Base-by-base conservation (phyloP, 2,113 vertebrate species). In the Tylochromis polylepis region DNA sequence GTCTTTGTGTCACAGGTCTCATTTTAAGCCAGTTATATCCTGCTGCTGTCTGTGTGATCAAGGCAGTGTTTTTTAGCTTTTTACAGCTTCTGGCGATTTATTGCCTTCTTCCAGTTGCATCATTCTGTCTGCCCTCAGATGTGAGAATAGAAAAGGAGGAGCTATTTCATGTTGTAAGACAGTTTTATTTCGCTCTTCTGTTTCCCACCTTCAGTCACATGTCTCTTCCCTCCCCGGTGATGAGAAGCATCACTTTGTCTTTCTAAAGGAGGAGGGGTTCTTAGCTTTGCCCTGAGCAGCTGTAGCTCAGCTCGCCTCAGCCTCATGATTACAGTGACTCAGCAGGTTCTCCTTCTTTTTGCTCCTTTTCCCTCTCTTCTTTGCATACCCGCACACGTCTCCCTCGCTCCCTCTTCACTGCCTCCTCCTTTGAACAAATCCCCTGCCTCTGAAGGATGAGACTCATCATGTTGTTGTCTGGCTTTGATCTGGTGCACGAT, bases 301-400 rank as follows among this genome's bases (percentile, higher is more conserved):
- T 56, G 85, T 75, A 58, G 87, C 91, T 88, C 86, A 62, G 89
- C 77, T n/a, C 14, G 58, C 82, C 88, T 83, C 78, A 67, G 82
- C 88, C 83, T 78, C 58, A 92, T 92, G 89, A 92, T 93, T 91
- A 82, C 89, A 92, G 85, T 96, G 95, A 96, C 92, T 96, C 96
- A 96, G 95, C 96, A 96, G 80, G 83, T 94, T 93, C 56, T 81
- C 31, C 29, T 87, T 81, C 67, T 20, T 7, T 22, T 20, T 67
- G 34, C 5, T 53, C 49, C 27, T 12, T n/a, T 43, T 65, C 22
- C 7, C 5, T 41, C 41, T 65, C 58, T 34, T 53, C 84, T 90
- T 91, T 93, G 79, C 90, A 91, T 90, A 90, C 82, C 84, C 51
- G 31, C 59, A 31, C 85, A 89, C 4, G 5, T 83, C 58, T 88